phyloP scores from a whole-genome alignment of 1,140 invertebrate species.

The Diploscapter pachys region DNA sequence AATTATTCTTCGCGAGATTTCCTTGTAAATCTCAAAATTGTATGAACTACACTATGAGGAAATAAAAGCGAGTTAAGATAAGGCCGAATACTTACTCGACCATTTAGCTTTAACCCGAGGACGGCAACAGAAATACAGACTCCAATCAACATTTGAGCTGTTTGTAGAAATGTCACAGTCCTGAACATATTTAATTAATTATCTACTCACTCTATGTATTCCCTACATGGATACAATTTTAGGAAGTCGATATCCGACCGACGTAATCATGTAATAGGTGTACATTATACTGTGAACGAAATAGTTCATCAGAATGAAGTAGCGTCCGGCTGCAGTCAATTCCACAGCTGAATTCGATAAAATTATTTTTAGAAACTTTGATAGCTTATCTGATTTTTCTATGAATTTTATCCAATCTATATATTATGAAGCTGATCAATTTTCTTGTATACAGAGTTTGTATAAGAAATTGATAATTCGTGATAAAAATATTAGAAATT shows the following conservation, averaged over 20 bases:
- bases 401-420: not conserved
- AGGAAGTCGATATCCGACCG: constrained; percentile 80
- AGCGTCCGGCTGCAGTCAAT: constrained; percentile 70
- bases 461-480: not conserved
- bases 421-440: too few relatives aligned
- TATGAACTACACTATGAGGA: too few relatives aligned
- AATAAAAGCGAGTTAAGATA: too few relatives aligned
- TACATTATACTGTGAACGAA: constrained; percentile 96
- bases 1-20: too few relatives aligned
- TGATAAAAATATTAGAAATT: too few relatives aligned
- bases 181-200: not conserved
- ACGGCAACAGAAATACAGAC: constrained; percentile 78
- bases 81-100: constrained; percentile 53
- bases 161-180: constrained; percentile 82
- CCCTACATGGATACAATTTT: constrained; percentile 71
- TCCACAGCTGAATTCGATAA: constrained; percentile 35
- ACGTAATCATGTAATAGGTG: constrained; percentile 84
- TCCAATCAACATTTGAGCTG: constrained; percentile 91
- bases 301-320: constrained; percentile 98
- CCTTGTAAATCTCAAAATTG: too few relatives aligned
- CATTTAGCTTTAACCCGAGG: constrained; percentile 55
- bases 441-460: too few relatives aligned
- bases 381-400: not conserved
- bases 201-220: not conserved
- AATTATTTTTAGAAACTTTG: constrained; percentile 1